phyloP scores from a whole-genome alignment of 2,888 invertebrate species.

The Neoascia interrupta region DNA sequence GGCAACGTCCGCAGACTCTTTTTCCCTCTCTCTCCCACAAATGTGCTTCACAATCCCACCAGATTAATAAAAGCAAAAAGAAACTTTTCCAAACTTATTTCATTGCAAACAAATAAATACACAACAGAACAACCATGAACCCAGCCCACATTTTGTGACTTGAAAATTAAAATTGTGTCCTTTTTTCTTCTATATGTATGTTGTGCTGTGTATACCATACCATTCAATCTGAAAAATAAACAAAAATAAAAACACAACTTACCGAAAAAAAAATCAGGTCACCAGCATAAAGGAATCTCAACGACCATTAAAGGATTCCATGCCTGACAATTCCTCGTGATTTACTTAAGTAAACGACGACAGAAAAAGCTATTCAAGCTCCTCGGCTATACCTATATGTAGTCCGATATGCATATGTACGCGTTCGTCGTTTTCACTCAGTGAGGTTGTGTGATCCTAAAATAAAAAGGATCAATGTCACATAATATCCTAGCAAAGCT shows the following conservation, averaged over 20 bases:
- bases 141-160: constrained; percentile 1
- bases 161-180: constrained; percentile 41
- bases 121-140: constrained; percentile 9
- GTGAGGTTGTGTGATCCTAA: neutral
- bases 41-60: too few species aligned
- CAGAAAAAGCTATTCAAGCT: constrained; percentile 16
- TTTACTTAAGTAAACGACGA: constrained; percentile 34
- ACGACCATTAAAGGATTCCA: constrained; percentile 52
- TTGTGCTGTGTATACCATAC: too few species aligned
- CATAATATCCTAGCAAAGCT: constrained; percentile 54
- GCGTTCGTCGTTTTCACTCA: too few species aligned
- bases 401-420: neutral
- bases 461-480: constrained; percentile 57
- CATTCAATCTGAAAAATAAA: constrained; percentile 31
- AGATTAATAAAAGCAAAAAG: too few species aligned
- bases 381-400: neutral
- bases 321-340: constrained; percentile 21
- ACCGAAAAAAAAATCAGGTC: constrained; percentile 60
- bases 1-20: neutral
- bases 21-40: neutral
- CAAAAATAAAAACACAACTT: too few species aligned
- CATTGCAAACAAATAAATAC: constrained; percentile 19
- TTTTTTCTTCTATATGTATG: too few species aligned
- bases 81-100: neutral
- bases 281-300: constrained; percentile 30